phyloP scores from a whole-genome alignment of 2,888 invertebrate genomes.

The Brachyopa scutellaris region DNA sequence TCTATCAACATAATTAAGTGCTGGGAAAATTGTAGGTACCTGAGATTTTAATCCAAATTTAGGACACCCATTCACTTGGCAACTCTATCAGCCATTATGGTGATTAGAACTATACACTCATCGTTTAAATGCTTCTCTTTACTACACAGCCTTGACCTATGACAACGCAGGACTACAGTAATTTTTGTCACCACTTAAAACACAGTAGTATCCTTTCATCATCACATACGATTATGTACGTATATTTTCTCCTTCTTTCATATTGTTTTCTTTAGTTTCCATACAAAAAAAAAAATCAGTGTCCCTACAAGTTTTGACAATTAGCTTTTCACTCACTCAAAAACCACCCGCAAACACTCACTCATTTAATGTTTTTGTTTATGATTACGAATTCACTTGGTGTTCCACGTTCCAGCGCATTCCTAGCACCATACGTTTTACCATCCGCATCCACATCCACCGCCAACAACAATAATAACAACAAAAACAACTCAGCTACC shows the following conservation, averaged over 20 bases:
- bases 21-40: too few relatives aligned
- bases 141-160: slow-evolving; percentile 57
- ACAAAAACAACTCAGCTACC: slow-evolving; percentile 3
- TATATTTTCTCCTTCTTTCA: neutral
- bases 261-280: neutral
- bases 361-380: slow-evolving; percentile 54
- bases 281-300: neutral
- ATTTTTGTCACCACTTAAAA: slow-evolving; percentile 38
- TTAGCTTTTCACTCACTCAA: slow-evolving; percentile 23
- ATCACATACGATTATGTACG: neutral
- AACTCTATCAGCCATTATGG: slow-evolving; percentile 3
- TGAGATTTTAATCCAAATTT: too few relatives aligned
- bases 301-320: neutral
- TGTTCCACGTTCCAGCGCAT: slow-evolving; percentile 43
- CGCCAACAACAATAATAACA: slow-evolving; percentile 21
- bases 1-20: too few relatives aligned
- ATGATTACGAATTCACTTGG: slow-evolving; percentile 34
- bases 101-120: slow-evolving; percentile 20
- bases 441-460: neutral
- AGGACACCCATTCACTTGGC: too few relatives aligned
- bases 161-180: slow-evolving; percentile 37
- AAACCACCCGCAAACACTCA: neutral
- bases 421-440: slow-evolving; percentile 28
- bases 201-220: slow-evolving; percentile 12
- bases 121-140: neutral